Evolutionary conservation across 2,797 vertebrate genomes (phyloP).

Genomic region (Phoeniculus purpureus): DNA sequence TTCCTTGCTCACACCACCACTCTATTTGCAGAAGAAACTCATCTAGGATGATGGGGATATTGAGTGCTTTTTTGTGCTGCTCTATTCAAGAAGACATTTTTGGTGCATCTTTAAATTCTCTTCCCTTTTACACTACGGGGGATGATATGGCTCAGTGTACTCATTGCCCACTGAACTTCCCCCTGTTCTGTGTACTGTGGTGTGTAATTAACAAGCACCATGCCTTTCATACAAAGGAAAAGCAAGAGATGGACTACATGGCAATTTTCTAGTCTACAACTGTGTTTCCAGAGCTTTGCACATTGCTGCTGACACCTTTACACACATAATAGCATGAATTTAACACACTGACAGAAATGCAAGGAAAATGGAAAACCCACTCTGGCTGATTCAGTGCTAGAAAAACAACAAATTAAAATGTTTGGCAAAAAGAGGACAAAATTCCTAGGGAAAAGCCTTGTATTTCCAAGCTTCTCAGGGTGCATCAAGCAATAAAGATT

Average conservation of each 20-base stretch:
- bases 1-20: not conserved
- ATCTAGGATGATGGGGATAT: not conserved
- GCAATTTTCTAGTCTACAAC: constrained; percentile 45
- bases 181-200: constrained; percentile 36
- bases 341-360: constrained; percentile 39
- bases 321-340: constrained; percentile 40
- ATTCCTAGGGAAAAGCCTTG: constrained; percentile 14
- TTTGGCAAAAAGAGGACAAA: constrained; percentile 60
- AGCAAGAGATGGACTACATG: constrained; percentile 53
- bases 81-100: constrained; percentile 1
- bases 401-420: constrained; percentile 66
- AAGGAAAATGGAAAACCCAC: constrained; percentile 47
- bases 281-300: constrained; percentile 64
- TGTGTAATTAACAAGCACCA: constrained; percentile 52
- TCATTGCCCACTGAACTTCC: constrained; percentile 34
- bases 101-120: constrained; percentile 16
- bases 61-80: not conserved
- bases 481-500: constrained; percentile 51
- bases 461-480: constrained; percentile 49
- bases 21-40: not conserved
- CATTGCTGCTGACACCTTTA: constrained; percentile 59
- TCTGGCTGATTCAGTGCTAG: constrained; percentile 43
- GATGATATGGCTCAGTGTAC: not conserved
- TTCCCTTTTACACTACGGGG: not conserved
- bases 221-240: constrained; percentile 35